Conservation (phyloP, 2,888 invertebrate genomes). For the Quadroppia sp. region DNA sequence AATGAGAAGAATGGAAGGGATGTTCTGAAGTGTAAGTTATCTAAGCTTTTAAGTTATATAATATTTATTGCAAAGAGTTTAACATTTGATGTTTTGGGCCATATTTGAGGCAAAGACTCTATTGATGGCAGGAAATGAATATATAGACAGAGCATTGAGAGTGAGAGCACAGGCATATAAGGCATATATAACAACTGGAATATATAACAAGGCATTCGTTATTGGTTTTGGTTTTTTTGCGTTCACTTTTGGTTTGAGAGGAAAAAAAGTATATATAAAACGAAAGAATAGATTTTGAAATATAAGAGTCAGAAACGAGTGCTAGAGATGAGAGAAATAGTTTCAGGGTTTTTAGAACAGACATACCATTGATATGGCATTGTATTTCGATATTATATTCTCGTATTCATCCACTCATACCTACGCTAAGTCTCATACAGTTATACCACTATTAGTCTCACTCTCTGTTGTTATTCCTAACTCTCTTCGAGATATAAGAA, state of each 20-base stretch:
- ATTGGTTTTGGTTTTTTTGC: background rate
- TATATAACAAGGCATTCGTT: background rate
- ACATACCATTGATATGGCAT: background rate
- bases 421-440: too few relatives aligned
- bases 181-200: background rate
- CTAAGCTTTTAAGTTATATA: conserved; percentile 16
- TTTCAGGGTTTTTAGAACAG: background rate
- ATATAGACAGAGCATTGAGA: background rate
- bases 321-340: too few relatives aligned
- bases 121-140: conserved; percentile 19
- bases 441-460: too few relatives aligned
- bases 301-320: too few relatives aligned
- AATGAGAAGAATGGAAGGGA: too few relatives aligned
- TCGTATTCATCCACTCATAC: too few relatives aligned
- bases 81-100: background rate
- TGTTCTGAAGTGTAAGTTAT: background rate
- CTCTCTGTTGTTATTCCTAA: too few relatives aligned
- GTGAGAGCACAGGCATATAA: too few relatives aligned
- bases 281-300: too few relatives aligned
- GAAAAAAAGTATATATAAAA: background rate
- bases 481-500: too few relatives aligned
- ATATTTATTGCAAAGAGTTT: conserved; percentile 2
- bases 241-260: background rate
- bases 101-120: conserved; percentile 18
- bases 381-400: too few relatives aligned